Evolutionary conservation across 1,140 invertebrate species (phyloP).

Genomic region (Stegodyphus dumicola): DNA sequence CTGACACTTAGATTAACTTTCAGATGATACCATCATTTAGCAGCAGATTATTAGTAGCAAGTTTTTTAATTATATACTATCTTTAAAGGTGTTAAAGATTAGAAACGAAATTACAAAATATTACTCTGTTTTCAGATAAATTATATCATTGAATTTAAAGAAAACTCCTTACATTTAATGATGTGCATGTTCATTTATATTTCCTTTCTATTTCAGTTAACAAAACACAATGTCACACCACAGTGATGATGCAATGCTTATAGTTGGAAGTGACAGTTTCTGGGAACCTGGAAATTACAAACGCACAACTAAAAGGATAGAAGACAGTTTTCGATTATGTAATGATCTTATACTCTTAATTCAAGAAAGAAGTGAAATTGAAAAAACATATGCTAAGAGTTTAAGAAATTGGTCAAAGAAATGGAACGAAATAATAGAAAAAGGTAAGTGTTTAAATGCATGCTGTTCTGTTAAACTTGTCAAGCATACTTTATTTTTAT

Average conservation of each 20-base stretch:
- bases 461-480: neutral
- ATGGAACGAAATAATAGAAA: slow-evolving; percentile 97
- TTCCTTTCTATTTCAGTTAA: slow-evolving; percentile 33
- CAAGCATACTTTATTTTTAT: neutral
- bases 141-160: neutral
- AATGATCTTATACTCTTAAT: slow-evolving; percentile 89
- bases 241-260: slow-evolving; percentile 93
- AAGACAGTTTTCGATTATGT: slow-evolving; percentile 94
- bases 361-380: slow-evolving; percentile 93
- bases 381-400: slow-evolving; percentile 94
- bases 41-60: no score
- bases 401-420: slow-evolving; percentile 95
- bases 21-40: no score
- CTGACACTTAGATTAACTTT: no score
- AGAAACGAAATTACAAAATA: no score
- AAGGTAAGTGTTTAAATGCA: slow-evolving; percentile 72
- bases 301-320: slow-evolving; percentile 92
- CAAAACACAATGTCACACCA: slow-evolving; percentile 85
- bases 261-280: slow-evolving; percentile 91
- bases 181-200: neutral
- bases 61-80: no score
- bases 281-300: slow-evolving; percentile 99
- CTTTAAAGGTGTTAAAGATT: no score
- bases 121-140: neutral
- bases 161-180: no score